Percentiles rank a stretch among this genome's conserved stretches.
Conservation (phyloP, 1,140 invertebrate species). For the Brachionus rubens region DNA sequence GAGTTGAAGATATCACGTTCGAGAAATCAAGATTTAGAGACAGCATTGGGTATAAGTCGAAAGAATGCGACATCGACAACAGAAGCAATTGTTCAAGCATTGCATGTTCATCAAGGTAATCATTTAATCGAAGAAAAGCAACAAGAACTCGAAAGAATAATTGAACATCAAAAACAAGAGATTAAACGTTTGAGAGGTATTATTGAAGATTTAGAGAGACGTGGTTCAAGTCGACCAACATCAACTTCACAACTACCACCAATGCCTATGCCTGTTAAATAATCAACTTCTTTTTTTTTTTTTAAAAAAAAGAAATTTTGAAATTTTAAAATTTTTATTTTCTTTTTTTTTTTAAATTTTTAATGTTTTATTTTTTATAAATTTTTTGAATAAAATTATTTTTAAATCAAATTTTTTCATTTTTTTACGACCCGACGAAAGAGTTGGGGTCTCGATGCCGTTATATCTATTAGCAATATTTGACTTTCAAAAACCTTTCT, state of each 20-base stretch:
- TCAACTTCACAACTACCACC: slow-evolving; percentile 38
- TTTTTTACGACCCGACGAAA: no score
- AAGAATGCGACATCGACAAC: slow-evolving; percentile 43
- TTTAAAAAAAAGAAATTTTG: not conserved
- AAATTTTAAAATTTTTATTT: not conserved
- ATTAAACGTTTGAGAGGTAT: slow-evolving; percentile 53
- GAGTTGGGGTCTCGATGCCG: no score
- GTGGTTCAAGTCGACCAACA: slow-evolving; percentile 11
- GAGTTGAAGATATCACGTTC: slow-evolving; percentile 68
- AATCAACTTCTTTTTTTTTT: not conserved
- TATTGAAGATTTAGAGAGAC: slow-evolving; percentile 36
- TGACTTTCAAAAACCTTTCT: no score
- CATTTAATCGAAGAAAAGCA: slow-evolving; percentile 45
- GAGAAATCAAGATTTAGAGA: slow-evolving; percentile 69
- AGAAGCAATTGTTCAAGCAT: slow-evolving; percentile 41
- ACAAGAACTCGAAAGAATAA: slow-evolving; percentile 46
- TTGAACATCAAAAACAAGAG: slow-evolving; percentile 58
- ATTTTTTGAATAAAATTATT: no score
- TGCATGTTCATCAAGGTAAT: slow-evolving; percentile 40
- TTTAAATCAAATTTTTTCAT: no score
- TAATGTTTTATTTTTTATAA: no score
- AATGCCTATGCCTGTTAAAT: slow-evolving; percentile 45
- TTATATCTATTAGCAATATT: no score
- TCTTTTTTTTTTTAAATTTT: no score
- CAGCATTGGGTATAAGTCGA: slow-evolving; percentile 66